Percentiles rank a stretch among this genome's conserved stretches.
phyloP scores from a whole-genome alignment of 1,140 invertebrate species.

The Saccostrea glomerata region DNA sequence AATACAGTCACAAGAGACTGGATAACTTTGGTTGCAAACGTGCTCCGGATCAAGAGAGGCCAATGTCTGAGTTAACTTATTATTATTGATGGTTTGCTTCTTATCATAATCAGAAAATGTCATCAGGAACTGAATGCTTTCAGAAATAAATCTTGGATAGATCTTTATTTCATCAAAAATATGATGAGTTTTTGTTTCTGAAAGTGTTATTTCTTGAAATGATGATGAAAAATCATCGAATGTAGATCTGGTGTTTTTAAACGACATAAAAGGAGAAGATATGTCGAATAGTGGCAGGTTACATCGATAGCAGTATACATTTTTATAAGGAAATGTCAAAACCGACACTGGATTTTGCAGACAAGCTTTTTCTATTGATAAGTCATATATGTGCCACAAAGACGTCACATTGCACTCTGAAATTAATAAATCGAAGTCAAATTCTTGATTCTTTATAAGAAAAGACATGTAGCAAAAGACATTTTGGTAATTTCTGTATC shows the following conservation, averaged over 20 bases:
- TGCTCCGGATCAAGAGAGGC: neutral
- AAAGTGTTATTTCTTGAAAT: neutral
- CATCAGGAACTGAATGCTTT: neutral
- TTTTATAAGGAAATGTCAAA: neutral
- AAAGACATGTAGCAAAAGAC: neutral
- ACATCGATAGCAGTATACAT: neutral
- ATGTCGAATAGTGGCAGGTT: neutral
- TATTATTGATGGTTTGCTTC: neutral
- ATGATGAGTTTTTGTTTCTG: neutral
- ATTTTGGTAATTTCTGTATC: neutral
- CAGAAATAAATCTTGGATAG: neutral
- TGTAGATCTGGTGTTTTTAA: neutral
- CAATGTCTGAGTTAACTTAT: neutral
- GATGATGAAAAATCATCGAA: neutral
- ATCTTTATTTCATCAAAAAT: neutral
- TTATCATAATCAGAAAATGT: neutral
- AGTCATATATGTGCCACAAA: neutral
- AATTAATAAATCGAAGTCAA: neutral
- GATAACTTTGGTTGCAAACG: neutral
- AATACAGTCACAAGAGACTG: neutral
- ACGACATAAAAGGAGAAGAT: neutral
- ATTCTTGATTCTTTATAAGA: neutral
- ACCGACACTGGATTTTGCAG: neutral
- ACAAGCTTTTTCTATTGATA: neutral
- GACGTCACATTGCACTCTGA: neutral